Conservation (phyloP, 1,140 invertebrate species). For the Coenobita brevimanus region DNA sequence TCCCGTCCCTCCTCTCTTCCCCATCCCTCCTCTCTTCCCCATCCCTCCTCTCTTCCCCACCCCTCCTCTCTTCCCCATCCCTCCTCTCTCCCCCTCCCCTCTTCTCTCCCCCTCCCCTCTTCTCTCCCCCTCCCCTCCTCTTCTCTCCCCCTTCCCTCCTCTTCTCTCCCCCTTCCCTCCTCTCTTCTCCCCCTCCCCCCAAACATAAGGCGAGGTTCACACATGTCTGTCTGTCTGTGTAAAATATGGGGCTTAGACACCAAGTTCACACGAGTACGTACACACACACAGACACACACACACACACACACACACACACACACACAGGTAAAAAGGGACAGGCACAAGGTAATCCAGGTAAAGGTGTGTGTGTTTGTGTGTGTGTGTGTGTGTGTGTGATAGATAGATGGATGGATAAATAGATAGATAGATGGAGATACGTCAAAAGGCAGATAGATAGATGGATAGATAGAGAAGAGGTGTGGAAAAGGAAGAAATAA, state of each 20-base stretch:
- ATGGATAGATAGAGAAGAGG: too few relatives aligned
- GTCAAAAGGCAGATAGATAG: too few relatives aligned
- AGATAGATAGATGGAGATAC: too few relatives aligned
- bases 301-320: too few relatives aligned
- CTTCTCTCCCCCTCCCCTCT: background rate
- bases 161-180: background rate
- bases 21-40: background rate
- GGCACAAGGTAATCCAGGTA: conserved; percentile 43
- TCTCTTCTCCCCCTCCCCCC: background rate
- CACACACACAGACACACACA: too few relatives aligned
- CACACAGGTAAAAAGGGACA: conserved; percentile 50
- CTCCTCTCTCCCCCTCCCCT: background rate
- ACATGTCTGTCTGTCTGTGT: conserved; percentile 3
- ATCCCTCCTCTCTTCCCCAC: background rate
- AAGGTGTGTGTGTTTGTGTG: background rate
- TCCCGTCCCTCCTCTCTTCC: background rate
- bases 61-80: background rate
- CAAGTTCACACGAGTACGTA: conserved; percentile 53
- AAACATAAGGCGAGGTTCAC: background rate
- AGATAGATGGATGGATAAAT: too few relatives aligned
- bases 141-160: background rate
- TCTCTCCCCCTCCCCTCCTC: background rate
- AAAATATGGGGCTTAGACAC: conserved; percentile 52
- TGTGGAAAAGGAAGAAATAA: too few relatives aligned
- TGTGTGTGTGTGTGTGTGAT: conserved; percentile 7